Conservation (phyloP, 2,888 invertebrate genomes). For the Dolichomitus sp. region DNA sequence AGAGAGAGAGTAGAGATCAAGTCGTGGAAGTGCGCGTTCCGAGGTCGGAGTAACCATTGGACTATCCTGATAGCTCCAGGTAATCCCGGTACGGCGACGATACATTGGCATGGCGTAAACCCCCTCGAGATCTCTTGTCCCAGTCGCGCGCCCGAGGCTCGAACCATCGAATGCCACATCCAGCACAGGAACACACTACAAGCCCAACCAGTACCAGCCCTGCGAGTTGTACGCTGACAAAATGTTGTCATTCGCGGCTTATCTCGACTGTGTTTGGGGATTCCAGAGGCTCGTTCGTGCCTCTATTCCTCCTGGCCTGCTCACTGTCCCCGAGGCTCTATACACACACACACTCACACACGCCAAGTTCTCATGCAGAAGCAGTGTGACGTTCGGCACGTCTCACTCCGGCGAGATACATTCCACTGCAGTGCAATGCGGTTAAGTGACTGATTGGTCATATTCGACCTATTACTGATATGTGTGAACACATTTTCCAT, state of each 20-base stretch:
- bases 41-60: conserved; percentile 67
- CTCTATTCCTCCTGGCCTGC: conserved; percentile 29
- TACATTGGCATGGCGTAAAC: conserved; percentile 67
- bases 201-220: conserved; percentile 1
- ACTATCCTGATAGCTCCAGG: conserved; percentile 68
- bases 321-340: conserved; percentile 21
- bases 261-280: conserved; percentile 72
- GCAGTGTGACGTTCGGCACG: conserved; percentile 49
- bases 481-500: conserved; percentile 1
- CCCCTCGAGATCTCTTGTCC: conserved; percentile 57
- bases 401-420: conserved; percentile 37
- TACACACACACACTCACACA: conserved; percentile 13
- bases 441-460: conserved; percentile 54
- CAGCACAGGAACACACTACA: conserved; percentile 38
- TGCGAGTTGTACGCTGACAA: conserved; percentile 70
- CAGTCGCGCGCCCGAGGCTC: conserved; percentile 55
- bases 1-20: conserved; percentile 29
- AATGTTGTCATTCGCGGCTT: conserved; percentile 78
- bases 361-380: conserved; percentile 55
- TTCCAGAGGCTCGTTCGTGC: conserved; percentile 58
- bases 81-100: conserved; percentile 70
- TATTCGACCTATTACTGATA: conserved; percentile 17
- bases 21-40: conserved; percentile 59
- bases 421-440: conserved; percentile 29
- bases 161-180: conserved; percentile 65